phyloP scores from a whole-genome alignment of 2,888 invertebrate genomes.

The Deilephila porcellus region DNA sequence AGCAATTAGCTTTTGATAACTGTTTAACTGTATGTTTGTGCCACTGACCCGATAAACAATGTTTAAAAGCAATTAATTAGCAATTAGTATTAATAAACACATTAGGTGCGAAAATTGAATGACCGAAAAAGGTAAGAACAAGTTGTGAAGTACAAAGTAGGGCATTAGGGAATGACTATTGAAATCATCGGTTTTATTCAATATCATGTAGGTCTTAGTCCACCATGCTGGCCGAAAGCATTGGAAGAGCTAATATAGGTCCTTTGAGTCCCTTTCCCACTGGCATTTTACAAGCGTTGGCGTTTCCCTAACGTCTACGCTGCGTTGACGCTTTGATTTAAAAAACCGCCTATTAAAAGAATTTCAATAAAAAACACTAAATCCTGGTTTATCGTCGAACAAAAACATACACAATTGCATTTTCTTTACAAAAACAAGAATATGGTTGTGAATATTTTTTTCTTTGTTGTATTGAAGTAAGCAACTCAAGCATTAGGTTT shows the following conservation, averaged over 20 bases:
- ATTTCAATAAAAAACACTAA: background rate
- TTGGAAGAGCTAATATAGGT: no score
- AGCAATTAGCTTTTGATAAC: background rate
- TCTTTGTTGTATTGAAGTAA: background rate
- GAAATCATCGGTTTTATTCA: no score
- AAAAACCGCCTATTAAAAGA: background rate
- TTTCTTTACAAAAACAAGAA: background rate
- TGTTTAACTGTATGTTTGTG: background rate
- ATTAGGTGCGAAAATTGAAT: background rate
- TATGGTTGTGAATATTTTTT: background rate
- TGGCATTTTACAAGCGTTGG: no score
- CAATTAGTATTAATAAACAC: background rate
- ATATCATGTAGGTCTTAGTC: no score
- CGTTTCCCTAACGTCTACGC: no score
- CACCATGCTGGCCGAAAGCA: no score
- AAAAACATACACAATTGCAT: background rate
- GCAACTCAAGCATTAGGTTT: constrained; percentile 3
- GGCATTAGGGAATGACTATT: background rate
- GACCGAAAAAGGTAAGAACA: background rate
- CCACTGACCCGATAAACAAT: background rate
- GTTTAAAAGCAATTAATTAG: background rate
- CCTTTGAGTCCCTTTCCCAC: no score
- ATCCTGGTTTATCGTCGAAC: background rate
- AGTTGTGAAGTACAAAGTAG: background rate
- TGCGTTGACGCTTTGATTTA: no score